These are phyloP conservation scores for Penelope pileata DNA, from an alignment of 2,113 vertebrate genomes.

Conservation along the genomic window DNA sequence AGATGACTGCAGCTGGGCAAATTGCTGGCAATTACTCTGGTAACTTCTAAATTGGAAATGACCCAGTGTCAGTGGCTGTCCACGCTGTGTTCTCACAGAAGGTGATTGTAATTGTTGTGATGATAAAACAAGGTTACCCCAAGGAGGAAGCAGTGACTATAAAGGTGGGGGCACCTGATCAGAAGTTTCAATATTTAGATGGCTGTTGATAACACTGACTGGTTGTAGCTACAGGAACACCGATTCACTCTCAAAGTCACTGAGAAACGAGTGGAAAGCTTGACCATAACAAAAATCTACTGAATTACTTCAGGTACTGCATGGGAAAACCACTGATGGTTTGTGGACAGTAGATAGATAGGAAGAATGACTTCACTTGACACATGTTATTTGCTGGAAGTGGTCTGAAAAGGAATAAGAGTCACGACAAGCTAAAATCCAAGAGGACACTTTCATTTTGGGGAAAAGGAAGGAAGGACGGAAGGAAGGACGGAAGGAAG, in stretches of 20 bases:
- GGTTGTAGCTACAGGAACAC: not conserved
- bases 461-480: too few species aligned
- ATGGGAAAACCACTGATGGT: not conserved
- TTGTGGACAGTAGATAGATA: not conserved
- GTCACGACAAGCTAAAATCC: not conserved
- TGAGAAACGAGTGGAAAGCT: not conserved
- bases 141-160: not conserved
- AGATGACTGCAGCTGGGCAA: conserved; percentile 37
- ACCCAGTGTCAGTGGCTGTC: conserved; percentile 14
- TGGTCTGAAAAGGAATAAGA: not conserved
- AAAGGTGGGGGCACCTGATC: not conserved
- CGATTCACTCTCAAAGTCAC: not conserved
- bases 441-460: not conserved
- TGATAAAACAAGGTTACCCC: not conserved
- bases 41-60: conserved; percentile 35
- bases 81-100: not conserved
- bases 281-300: not conserved
- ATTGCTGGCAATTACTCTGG: conserved; percentile 28
- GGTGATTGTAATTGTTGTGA: not conserved
- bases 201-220: not conserved
- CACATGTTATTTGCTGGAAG: not conserved
- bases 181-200: not conserved
- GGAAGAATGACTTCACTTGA: not conserved
- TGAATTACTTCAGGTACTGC: not conserved
- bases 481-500: too few species aligned